Base-by-base conservation (phyloP, 2,797 vertebrate genomes). In the Eidolon dupreanum region DNA sequence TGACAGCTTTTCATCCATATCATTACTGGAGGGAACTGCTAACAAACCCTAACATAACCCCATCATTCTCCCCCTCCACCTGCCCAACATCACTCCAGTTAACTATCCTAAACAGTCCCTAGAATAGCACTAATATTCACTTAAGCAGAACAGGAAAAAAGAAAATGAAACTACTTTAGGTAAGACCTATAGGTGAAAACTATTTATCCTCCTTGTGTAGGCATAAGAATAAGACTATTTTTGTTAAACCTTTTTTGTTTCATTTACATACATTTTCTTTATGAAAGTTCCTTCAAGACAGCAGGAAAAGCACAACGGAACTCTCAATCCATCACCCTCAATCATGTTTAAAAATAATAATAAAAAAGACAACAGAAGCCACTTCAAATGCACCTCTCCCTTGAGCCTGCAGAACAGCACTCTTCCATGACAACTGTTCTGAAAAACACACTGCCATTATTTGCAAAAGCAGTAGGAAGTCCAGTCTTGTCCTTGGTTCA, bases 401-500 rank as follows among this genome's bases (percentile, higher is more conserved):
- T 88, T 75, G 24, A 96, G 92, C 49, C 82, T 20, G 0, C 55
- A 90, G 53, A 96, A 88, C 49, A 90, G 96, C 66, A 66, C 84
- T 92, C 43, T 55, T 81, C 89, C 83, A 88, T 85, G 84, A 95
- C 87, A 95, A 97, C 28, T 83, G 51, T 61, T 88, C 79, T 92
- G 26, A 90, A 96, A 96, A 96, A 85, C 81, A 87, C 51, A 74
- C 63, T 55, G 81, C 57, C 82, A 75, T 79, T 93, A 93, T 93
- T 78, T 96, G 65, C 78, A 94, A 94, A 93, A 90, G 92, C 93
- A 94, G 61, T 65, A 92, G 85, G 74, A 96, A 96, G 91, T 95
- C 84, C 84, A 83, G 92, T 57, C 73, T 63, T 75, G 68, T 74
- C 87, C 79, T 95, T 46, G 73, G 82, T 96, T 90, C 33, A 88